Conservation (phyloP, 2,113 vertebrate species). For the Greenwoodochromis staneri region DNA sequence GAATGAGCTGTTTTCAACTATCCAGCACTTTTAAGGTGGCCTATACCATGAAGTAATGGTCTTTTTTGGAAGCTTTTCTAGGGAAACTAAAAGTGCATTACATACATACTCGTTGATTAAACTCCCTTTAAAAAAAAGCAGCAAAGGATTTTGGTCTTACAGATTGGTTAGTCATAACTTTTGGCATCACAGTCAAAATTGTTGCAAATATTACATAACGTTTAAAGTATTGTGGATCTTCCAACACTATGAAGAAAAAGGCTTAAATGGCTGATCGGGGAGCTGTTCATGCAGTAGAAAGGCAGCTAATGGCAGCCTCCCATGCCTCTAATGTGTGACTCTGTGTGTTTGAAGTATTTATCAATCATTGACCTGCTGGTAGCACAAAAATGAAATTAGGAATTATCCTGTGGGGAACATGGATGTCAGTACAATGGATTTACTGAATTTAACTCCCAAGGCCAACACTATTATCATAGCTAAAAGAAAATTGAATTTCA, state of each 20-base stretch:
- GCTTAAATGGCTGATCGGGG: background rate
- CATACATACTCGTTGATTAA: background rate
- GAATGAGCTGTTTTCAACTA: background rate
- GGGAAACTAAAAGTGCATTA: background rate
- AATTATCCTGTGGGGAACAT: background rate
- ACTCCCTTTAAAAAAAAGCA: background rate
- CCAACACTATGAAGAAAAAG: background rate
- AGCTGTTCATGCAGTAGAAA: background rate
- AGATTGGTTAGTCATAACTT: background rate
- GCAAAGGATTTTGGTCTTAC: background rate
- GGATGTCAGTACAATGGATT: background rate
- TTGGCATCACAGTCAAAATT: background rate
- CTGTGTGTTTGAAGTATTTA: background rate
- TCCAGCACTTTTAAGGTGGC: background rate
- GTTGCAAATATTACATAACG: background rate
- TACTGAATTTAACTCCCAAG: background rate
- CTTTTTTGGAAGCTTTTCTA: background rate
- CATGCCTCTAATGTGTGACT: background rate
- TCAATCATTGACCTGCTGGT: background rate
- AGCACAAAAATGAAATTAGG: background rate
- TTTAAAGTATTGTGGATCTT: background rate
- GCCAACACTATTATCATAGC: too few species aligned
- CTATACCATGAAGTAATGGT: background rate
- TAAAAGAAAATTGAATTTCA: background rate
- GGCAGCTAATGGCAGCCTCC: background rate